Percentiles rank a stretch among this genome's conserved stretches.
phyloP scores from a whole-genome alignment of 1,140 invertebrate species.

The Scaptomyza hsui region DNA sequence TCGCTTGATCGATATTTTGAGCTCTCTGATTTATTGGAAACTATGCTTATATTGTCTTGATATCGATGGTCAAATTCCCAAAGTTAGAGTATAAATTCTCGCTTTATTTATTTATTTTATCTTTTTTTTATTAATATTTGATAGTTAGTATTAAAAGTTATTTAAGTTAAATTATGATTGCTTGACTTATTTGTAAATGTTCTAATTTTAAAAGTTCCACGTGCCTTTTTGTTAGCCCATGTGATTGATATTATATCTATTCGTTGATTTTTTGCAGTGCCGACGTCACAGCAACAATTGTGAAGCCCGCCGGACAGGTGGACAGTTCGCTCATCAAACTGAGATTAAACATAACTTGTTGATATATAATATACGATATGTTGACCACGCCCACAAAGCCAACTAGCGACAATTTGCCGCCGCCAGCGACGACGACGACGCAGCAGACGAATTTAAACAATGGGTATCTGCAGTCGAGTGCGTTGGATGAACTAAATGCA shows the following conservation, averaged over 20 bases:
- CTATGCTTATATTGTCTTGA: too few species aligned
- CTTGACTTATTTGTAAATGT: too few species aligned
- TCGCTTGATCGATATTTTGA: too few species aligned
- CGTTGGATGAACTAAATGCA: conserved; percentile 57
- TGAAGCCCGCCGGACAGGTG: conserved; percentile 9
- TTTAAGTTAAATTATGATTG: too few species aligned
- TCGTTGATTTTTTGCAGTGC: conserved; percentile 13
- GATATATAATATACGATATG: conserved; percentile 25
- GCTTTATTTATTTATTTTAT: too few species aligned
- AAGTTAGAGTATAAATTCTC: too few species aligned
- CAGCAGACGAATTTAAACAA: conserved; percentile 56
- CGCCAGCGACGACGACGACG: not conserved
- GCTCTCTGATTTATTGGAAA: too few species aligned
- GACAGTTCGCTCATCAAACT: not conserved
- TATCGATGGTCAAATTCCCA: too few species aligned
- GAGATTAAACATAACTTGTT: not conserved
- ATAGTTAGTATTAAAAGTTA: too few species aligned
- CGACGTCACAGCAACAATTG: conserved; percentile 2
- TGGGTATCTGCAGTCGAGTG: conserved; percentile 68
- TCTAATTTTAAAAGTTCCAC: too few species aligned
- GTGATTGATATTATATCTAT: not conserved
- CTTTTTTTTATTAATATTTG: too few species aligned
- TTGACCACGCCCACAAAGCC: conserved; percentile 47
- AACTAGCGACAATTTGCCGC: conserved; percentile 25
- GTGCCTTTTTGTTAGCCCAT: not conserved